Conservation (phyloP, 2,797 vertebrate species). For the Erethizon dorsatum region DNA sequence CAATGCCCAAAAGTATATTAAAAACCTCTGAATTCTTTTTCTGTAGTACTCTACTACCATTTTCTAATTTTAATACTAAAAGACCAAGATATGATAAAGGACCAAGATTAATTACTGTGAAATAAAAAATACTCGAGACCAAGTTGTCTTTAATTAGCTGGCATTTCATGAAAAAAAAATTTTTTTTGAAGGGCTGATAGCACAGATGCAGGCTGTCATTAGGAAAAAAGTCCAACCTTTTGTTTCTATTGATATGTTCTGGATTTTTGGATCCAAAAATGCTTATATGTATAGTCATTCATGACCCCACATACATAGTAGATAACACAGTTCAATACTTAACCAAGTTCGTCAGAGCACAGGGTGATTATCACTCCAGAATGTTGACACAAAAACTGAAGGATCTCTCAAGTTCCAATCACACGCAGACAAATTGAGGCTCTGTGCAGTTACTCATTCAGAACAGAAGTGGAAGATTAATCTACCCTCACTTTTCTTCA, state of each 20-base stretch:
- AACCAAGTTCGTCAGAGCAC: conserved; percentile 23
- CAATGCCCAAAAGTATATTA: conserved; percentile 44
- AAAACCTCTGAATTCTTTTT: neutral
- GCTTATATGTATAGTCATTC: neutral
- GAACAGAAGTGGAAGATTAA: conserved; percentile 66
- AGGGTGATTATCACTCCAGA: conserved; percentile 12
- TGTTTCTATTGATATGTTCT: neutral
- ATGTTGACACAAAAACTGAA: conserved; percentile 42
- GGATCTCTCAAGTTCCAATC: conserved; percentile 6
- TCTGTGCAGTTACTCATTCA: neutral
- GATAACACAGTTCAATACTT: conserved; percentile 8
- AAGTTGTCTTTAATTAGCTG: conserved; percentile 31
- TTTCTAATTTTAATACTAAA: conserved; percentile 63
- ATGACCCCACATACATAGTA: neutral
- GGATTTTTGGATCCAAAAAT: neutral
- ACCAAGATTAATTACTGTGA: conserved; percentile 41
- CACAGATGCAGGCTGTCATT: neutral
- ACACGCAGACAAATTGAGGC: neutral
- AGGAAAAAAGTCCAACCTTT: conserved; percentile 24
- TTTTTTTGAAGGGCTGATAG: neutral
- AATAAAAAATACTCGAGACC: conserved; percentile 44
- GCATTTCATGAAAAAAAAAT: conserved; percentile 58
- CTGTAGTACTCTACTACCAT: conserved; percentile 13
- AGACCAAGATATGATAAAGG: conserved; percentile 21
- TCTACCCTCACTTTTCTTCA: neutral